These are phyloP conservation scores for Macrostomum lignano DNA, from an alignment of 1,140 invertebrate genomes.

Conservation along the genomic window DNA sequence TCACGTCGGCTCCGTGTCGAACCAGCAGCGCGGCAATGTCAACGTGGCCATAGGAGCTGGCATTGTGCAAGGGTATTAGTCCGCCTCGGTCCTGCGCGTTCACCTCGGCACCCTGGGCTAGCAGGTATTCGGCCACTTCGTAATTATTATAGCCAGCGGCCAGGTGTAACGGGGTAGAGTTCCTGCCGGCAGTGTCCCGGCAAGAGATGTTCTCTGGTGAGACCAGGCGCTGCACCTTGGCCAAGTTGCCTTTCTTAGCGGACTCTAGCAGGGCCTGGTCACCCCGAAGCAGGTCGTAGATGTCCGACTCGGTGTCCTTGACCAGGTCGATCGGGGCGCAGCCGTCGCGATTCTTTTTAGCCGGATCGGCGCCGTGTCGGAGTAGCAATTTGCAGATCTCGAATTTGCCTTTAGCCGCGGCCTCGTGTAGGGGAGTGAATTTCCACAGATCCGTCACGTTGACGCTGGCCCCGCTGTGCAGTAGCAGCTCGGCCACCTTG, in stretches of 20 bases:
- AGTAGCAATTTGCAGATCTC: conserved; percentile 62
- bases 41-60: conserved; percentile 72
- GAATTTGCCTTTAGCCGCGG: conserved; percentile 77
- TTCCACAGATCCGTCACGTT: conserved; percentile 76
- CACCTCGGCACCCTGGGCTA: conserved; percentile 28
- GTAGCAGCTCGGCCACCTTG: conserved; percentile 7
- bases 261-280: conserved; percentile 70
- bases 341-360: conserved; percentile 70
- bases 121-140: conserved; percentile 45
- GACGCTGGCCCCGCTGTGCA: conserved; percentile 47
- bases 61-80: conserved; percentile 77
- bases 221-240: conserved; percentile 55
- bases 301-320: conserved; percentile 36
- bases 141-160: conserved; percentile 77
- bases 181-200: conserved; percentile 65
- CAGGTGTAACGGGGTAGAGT: conserved; percentile 47
- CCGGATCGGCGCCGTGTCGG: conserved; percentile 65
- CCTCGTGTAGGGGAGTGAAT: conserved; percentile 75
- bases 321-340: conserved; percentile 66
- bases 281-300: conserved; percentile 50
- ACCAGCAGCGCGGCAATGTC: conserved; percentile 61
- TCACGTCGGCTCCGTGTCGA: conserved; percentile 65
- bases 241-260: conserved; percentile 67
- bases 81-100: conserved; percentile 88
- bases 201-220: conserved; percentile 78